These are phyloP conservation scores for Pseudonaja textilis DNA, from an alignment of 2,113 vertebrate species.

Conservation along the genomic window DNA sequence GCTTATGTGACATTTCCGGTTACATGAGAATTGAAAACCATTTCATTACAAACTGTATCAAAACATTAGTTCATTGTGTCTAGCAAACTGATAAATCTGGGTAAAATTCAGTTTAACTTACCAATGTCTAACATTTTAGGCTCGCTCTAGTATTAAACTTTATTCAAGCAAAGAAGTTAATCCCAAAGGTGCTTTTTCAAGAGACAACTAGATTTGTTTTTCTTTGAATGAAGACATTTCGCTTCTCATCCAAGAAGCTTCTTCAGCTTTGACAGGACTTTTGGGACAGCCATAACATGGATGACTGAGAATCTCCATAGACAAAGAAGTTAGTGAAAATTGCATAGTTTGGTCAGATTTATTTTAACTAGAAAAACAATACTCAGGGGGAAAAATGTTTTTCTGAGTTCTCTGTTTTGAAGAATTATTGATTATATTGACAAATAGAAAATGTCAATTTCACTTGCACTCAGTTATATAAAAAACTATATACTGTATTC, in stretches of 20 bases:
- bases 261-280: too few relatives aligned
- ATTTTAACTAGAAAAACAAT: slow-evolving; percentile 23
- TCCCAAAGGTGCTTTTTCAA: too few relatives aligned
- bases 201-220: too few relatives aligned
- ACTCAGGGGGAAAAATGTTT: slow-evolving; percentile 1
- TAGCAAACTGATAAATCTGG: background rate
- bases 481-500: slow-evolving; percentile 2
- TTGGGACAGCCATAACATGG: too few relatives aligned
- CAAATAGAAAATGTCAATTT: background rate
- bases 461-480: slow-evolving; percentile 16
- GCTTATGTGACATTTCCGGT: background rate
- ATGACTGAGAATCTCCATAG: too few relatives aligned
- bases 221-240: too few relatives aligned
- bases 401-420: slow-evolving; percentile 22
- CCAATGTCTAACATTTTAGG: background rate
- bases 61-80: background rate
- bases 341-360: slow-evolving; percentile 59
- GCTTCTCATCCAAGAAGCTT: too few relatives aligned
- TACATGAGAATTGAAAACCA: background rate
- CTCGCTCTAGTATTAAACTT: background rate
- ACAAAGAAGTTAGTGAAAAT: slow-evolving; percentile 71
- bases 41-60: background rate
- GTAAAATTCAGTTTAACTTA: background rate
- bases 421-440: slow-evolving; percentile 9
- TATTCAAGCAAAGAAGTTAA: slow-evolving; percentile 35